phyloP scores from a whole-genome alignment of 2,113 vertebrate genomes.

The Halichoerus grypus region DNA sequence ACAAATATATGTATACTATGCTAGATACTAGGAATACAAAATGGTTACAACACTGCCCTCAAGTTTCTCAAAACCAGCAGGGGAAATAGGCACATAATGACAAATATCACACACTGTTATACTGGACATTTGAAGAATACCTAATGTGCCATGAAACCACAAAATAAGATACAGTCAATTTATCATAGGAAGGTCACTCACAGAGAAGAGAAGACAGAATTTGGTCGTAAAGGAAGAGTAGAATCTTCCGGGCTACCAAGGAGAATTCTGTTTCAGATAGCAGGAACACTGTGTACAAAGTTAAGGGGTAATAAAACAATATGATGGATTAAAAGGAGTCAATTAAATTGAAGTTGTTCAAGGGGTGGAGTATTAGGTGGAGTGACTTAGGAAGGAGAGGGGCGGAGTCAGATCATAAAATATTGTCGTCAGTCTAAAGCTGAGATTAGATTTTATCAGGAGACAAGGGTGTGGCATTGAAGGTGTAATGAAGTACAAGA shows the following conservation, averaged over 20 bases:
- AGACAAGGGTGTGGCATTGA: not conserved
- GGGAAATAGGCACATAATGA: not conserved
- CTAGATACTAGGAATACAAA: not conserved
- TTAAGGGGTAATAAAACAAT: not conserved
- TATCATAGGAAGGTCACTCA: not conserved
- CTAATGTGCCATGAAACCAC: not conserved
- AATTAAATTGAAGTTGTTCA: not conserved
- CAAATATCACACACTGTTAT: not conserved
- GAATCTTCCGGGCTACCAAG: not conserved
- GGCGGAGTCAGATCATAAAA: not conserved
- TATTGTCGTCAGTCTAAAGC: not conserved
- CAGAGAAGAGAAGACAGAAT: not conserved
- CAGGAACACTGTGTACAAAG: not conserved
- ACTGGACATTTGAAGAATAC: not conserved
- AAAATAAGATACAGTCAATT: not conserved
- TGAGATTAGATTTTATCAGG: not conserved
- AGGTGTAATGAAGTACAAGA: not conserved
- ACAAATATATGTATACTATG: not conserved
- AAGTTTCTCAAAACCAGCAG: not conserved
- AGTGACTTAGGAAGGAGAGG: not conserved
- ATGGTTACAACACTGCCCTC: not conserved
- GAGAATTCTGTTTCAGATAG: not conserved
- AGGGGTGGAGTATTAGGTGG: not conserved
- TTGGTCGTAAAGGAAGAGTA: not conserved
- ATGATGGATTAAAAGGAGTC: not conserved